Evolutionary conservation across 2,797 vertebrate genomes (phyloP).

Genomic region (Austrolebias charrua): DNA sequence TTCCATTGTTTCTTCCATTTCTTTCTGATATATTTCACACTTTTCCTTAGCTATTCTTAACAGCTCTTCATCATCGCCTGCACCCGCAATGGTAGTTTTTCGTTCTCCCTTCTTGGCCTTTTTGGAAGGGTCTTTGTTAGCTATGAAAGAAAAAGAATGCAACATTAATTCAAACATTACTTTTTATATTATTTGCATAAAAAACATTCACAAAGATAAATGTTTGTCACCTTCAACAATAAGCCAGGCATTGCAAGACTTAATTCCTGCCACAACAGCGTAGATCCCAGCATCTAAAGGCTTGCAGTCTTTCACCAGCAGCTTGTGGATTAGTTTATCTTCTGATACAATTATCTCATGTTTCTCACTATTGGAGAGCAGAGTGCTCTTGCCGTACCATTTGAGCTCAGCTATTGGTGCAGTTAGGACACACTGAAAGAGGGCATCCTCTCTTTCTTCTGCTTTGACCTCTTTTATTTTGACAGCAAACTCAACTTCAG

Average conservation of each 20-base stretch:
- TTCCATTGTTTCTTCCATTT: conserved; percentile 69
- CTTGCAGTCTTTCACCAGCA: conserved; percentile 78
- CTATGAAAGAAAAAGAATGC: conserved; percentile 48
- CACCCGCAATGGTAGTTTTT: conserved; percentile 75
- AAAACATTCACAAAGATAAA: neutral
- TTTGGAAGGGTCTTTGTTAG: conserved; percentile 62
- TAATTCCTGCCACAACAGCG: conserved; percentile 81
- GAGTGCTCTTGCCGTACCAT: conserved; percentile 82
- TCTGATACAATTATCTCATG: conserved; percentile 80
- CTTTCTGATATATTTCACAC: conserved; percentile 71
- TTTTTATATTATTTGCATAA: neutral
- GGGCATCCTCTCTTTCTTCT: conserved; percentile 76
- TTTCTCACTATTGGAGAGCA: conserved; percentile 72
- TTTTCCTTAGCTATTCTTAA: conserved; percentile 76
- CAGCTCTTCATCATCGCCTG: conserved; percentile 58
- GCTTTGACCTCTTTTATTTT: conserved; percentile 82
- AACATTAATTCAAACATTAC: too few relatives aligned
- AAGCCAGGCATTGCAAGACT: conserved; percentile 87
- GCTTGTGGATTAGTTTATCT: conserved; percentile 86
- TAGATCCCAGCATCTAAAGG: conserved; percentile 87
- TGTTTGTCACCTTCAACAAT: conserved; percentile 83
- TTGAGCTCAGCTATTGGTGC: conserved; percentile 71
- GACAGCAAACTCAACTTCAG: conserved; percentile 77
- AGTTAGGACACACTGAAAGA: conserved; percentile 83
- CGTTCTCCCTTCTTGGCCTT: conserved; percentile 74